These are phyloP conservation scores for Eustalomyia histrio DNA, from an alignment of 2,888 invertebrate species.

Conservation along the genomic window DNA sequence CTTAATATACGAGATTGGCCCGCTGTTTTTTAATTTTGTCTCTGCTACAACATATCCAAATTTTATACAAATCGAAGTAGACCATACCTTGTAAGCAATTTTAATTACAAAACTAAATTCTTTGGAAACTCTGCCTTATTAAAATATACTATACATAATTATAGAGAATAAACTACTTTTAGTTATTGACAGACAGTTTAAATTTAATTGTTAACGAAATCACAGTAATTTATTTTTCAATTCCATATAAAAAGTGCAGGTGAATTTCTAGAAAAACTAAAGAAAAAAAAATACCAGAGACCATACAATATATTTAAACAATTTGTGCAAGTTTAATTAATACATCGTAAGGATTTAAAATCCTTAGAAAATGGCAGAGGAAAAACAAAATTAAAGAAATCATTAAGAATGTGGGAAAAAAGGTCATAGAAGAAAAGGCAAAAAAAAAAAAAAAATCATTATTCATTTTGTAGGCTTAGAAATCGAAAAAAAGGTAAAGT, in stretches of 20 bases:
- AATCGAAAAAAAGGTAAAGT: constrained; percentile 26
- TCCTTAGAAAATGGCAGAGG: constrained; percentile 23
- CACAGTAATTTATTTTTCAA: constrained; percentile 63
- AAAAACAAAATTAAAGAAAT: background rate
- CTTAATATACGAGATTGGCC: too few relatives aligned
- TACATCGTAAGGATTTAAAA: constrained; percentile 51
- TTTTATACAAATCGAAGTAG: too few relatives aligned
- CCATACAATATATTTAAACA: background rate
- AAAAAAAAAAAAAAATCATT: constrained; percentile 52
- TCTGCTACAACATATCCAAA: too few relatives aligned
- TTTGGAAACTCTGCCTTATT: too few relatives aligned
- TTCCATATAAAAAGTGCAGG: constrained; percentile 48
- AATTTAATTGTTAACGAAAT: constrained; percentile 63
- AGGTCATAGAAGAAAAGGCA: constrained; percentile 45
- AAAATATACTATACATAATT: too few relatives aligned
- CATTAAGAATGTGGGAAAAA: constrained; percentile 19
- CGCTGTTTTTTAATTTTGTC: too few relatives aligned
- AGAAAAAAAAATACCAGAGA: constrained; percentile 9
- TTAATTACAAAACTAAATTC: too few relatives aligned
- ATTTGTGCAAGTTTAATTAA: constrained; percentile 54
- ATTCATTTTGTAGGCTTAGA: constrained; percentile 49
- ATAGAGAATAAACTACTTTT: background rate
- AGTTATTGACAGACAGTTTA: constrained; percentile 63
- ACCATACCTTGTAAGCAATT: too few relatives aligned
- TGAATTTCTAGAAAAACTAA: constrained; percentile 44